Evolutionary conservation across 1,140 invertebrate genomes (phyloP), one percentile per base, ranked within the genome.

Genomic region (Lamellibrachia luymesi): DNA sequence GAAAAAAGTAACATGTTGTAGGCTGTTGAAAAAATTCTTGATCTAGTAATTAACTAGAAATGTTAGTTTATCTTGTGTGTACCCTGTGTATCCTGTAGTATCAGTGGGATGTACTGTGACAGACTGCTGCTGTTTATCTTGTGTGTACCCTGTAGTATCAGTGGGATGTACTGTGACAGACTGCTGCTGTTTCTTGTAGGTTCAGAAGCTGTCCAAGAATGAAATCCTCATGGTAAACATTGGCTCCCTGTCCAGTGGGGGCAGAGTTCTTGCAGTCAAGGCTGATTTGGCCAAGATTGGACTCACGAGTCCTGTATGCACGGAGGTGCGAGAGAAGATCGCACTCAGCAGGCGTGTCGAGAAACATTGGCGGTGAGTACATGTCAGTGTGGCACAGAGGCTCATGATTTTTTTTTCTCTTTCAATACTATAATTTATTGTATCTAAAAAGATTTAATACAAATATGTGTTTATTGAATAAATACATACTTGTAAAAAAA

Each of bases 161-260:
- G 13, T 80, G 64, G 25, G 64, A 22, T 80, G 5, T 80, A 38
- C 38, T 80, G 8, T 80, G 64, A 80, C 64, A 22, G 64, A 80
- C 64, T 38, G 25, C 52, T 80, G 64, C 25, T 80, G 64, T 80
- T 4, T 17, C 13, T 22, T 80, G 38, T 95, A 98, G 97, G 98
- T 98, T 90, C 97, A 98, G 96, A 99, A 99, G 95, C 96, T 99
- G 93, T 97, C 98, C 4, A 98, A 98, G 95, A 96, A 95, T 94
- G 99, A 99, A 97, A 97, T 99, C 56, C 96, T 99, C 51, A 97
- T 99, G 96, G 98, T 99, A 1, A 99, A 99, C 96, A 99, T 99
- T 96, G 99, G 99, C 10, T 99, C 99, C 0, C 96, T 99, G 91
- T 99, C 99, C 94, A 99, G 99, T 50, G 99, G 99, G 91, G 99